Conservation (phyloP, 1,140 invertebrate genomes). For the Saxidomus purpurata region DNA sequence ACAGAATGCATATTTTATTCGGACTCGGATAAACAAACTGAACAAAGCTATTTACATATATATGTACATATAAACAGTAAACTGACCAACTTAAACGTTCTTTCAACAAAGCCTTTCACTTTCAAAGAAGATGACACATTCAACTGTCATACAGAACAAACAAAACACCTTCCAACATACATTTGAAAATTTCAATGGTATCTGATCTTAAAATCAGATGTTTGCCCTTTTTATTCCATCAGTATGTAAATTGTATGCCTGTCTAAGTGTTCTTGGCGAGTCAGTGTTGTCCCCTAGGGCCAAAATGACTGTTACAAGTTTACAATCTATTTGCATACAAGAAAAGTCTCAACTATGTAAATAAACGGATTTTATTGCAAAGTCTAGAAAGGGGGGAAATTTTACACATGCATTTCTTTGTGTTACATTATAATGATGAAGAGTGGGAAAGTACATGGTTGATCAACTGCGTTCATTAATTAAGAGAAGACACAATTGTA, state of each 20-base stretch:
- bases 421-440: too few species aligned
- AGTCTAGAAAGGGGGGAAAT: neutral
- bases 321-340: constrained; percentile 30
- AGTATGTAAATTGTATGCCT: neutral
- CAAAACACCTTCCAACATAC: constrained; percentile 7
- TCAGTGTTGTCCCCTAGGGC: neutral
- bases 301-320: neutral
- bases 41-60: too few species aligned
- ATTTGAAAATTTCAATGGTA: neutral
- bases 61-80: too few species aligned
- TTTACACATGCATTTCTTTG: too few species aligned
- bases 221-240: neutral
- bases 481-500: too few species aligned
- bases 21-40: too few species aligned
- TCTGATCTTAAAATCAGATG: neutral
- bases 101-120: neutral
- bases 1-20: too few species aligned
- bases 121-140: constrained; percentile 5
- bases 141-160: neutral
- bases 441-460: too few species aligned
- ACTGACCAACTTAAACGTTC: neutral
- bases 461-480: too few species aligned
- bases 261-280: neutral
- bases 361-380: neutral
- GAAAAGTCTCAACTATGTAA: neutral